A percentile compares a stretch with the other conserved stretches of the same genome.
Conservation (phyloP, 2,797 vertebrate genomes). For the Acipenser oxyrinchus region DNA sequence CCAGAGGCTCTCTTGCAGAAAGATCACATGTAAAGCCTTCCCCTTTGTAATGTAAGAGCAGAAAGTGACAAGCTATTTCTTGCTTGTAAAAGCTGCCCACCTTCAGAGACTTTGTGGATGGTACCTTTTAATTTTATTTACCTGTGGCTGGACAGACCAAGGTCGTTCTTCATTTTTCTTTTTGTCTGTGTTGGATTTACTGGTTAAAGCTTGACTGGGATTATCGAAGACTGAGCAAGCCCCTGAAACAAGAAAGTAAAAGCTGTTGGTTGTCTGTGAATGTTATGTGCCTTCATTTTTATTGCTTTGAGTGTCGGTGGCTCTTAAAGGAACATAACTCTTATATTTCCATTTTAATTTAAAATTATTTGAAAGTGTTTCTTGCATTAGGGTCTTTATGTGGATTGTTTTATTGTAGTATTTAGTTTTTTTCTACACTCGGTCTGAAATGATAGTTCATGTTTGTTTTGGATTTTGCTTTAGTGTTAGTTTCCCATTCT, state of each 20-base stretch:
- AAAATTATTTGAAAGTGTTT: too few relatives aligned
- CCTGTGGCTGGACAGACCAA: slow-evolving; percentile 51
- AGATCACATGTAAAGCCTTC: slow-evolving; percentile 83
- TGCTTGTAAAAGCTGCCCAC: slow-evolving; percentile 55
- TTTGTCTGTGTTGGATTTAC: slow-evolving; percentile 58
- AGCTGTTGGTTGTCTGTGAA: slow-evolving; percentile 61
- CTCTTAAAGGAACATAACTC: slow-evolving; percentile 50
- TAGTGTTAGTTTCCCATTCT: too few relatives aligned
- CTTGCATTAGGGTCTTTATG: too few relatives aligned
- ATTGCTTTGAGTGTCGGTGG: slow-evolving; percentile 41
- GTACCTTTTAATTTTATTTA: slow-evolving; percentile 35
- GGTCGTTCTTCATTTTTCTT: slow-evolving; percentile 44
- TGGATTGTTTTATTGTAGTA: too few relatives aligned
- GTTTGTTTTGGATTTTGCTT: too few relatives aligned
- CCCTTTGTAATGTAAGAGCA: slow-evolving; percentile 81
- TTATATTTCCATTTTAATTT: slow-evolving; percentile 15
- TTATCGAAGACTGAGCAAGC: slow-evolving; percentile 53
- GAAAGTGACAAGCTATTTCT: slow-evolving; percentile 78
- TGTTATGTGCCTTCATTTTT: slow-evolving; percentile 59
- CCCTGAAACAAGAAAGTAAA: slow-evolving; percentile 73
- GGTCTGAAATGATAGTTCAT: too few relatives aligned
- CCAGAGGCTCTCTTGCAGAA: slow-evolving; percentile 76
- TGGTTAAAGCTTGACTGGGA: slow-evolving; percentile 56
- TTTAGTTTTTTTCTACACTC: too few relatives aligned
- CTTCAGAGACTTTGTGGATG: slow-evolving; percentile 53